phyloP scores from a whole-genome alignment of 2,888 invertebrate genomes.

The Leuctra nigra region DNA sequence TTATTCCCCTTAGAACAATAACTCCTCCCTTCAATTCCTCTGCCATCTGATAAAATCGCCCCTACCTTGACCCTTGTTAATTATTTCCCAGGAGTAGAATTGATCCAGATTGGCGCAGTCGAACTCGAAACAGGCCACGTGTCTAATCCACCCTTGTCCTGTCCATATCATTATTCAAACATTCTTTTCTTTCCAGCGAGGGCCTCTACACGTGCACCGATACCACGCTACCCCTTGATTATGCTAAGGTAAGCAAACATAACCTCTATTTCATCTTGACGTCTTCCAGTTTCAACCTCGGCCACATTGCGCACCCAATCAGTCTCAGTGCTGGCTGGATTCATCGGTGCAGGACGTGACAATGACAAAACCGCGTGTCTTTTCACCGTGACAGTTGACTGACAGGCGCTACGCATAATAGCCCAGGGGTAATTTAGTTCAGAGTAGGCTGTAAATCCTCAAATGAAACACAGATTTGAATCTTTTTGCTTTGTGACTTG shows the following conservation, averaged over 20 bases:
- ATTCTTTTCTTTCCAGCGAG: slow-evolving; percentile 50
- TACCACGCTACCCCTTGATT: slow-evolving; percentile 52
- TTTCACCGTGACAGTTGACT: not conserved
- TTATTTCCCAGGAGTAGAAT: no score
- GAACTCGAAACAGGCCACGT: no score
- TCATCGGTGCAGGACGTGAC: no score
- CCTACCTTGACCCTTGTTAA: no score
- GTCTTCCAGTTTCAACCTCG: not conserved
- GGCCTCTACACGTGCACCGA: slow-evolving; percentile 58
- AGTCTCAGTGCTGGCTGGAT: no score
- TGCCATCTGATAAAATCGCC: no score
- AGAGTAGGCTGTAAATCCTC: not conserved
- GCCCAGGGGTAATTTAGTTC: not conserved
- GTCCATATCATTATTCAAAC: no score
- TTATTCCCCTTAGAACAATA: no score
- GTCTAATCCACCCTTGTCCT: no score
- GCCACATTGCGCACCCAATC: no score
- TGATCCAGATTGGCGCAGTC: no score
- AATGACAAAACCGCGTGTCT: not conserved
- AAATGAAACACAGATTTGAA: not conserved
- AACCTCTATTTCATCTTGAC: not conserved
- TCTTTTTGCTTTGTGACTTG: not conserved
- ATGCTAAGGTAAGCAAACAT: slow-evolving; percentile 50
- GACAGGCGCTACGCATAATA: not conserved
- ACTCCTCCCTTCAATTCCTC: no score